phyloP scores from a whole-genome alignment of 2,113 vertebrate species.

The Thalassoma bifasciatum region DNA sequence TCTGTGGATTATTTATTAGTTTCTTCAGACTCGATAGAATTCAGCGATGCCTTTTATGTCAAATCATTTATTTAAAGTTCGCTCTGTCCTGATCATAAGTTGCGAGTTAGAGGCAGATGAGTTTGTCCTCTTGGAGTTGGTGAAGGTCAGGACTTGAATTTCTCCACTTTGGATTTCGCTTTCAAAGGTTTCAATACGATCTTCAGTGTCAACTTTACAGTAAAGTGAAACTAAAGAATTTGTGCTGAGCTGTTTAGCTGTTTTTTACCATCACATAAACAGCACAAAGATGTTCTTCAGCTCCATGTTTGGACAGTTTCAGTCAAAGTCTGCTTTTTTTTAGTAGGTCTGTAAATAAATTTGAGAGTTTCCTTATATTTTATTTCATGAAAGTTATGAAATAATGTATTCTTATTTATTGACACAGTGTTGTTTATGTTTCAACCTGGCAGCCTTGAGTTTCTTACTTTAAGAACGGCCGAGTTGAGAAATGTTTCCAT shows the following conservation, averaged over 20 bases:
- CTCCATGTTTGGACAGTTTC: conserved; percentile 3
- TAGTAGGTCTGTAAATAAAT: conserved; percentile 49
- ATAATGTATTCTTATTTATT: conserved; percentile 45
- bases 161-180: too few species aligned
- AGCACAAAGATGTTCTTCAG: background rate
- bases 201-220: conserved; percentile 17
- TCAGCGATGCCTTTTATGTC: background rate
- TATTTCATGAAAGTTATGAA: conserved; percentile 37
- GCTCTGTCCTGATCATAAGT: too few species aligned
- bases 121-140: background rate
- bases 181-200: too few species aligned
- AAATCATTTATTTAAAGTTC: background rate
- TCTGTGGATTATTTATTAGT: conserved; percentile 17
- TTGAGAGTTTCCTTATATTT: background rate
- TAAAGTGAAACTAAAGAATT: background rate
- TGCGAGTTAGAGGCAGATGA: background rate
- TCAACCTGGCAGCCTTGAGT: conserved; percentile 8
- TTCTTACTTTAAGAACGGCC: conserved; percentile 35
- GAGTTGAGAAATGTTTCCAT: background rate
- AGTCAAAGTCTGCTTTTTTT: background rate
- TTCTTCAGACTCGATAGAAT: conserved; percentile 19
- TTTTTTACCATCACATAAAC: background rate
- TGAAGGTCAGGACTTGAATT: background rate
- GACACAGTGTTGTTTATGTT: conserved; percentile 22
- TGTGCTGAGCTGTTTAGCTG: background rate